Conservation (phyloP, 2,888 invertebrate species). For the Nemapogon koenigi region DNA sequence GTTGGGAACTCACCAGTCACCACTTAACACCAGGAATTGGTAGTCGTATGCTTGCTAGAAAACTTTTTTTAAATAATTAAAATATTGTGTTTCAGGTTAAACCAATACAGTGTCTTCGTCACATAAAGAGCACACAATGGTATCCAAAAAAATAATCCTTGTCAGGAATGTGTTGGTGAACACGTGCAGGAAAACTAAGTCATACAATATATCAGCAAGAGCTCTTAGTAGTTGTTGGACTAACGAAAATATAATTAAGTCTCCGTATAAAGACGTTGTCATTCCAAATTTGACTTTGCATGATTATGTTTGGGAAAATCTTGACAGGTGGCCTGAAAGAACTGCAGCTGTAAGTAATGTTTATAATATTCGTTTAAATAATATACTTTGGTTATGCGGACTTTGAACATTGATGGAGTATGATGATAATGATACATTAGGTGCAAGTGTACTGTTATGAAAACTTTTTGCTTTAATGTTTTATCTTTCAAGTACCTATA, state of each 20-base stretch:
- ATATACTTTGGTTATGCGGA: no score
- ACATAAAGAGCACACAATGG: slow-evolving; percentile 22
- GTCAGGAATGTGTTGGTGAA: slow-evolving; percentile 26
- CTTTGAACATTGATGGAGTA: no score
- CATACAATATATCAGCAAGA: slow-evolving; percentile 23
- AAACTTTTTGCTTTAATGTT: no score
- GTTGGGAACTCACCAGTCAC: no score
- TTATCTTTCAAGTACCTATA: no score
- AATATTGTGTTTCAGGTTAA: neutral
- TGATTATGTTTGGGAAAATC: slow-evolving; percentile 68
- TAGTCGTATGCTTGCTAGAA: no score
- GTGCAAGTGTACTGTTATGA: no score
- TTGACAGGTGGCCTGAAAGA: slow-evolving; percentile 69
- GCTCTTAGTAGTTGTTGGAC: slow-evolving; percentile 37
- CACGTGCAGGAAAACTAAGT: slow-evolving; percentile 16
- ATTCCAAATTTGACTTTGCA: slow-evolving; percentile 61
- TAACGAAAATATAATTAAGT: slow-evolving; percentile 43
- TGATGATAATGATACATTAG: no score
- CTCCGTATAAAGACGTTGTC: slow-evolving; percentile 52
- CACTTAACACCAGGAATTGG: no score
- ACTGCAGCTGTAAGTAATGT: slow-evolving; percentile 64
- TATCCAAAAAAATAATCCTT: slow-evolving; percentile 27
- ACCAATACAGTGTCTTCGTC: no score
- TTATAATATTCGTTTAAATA: neutral
- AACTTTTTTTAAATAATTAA: no score